A percentile compares a stretch with the other conserved stretches of the same genome.
Conservation (phyloP, 2,797 vertebrate genomes). For the Ceryle rudis region DNA sequence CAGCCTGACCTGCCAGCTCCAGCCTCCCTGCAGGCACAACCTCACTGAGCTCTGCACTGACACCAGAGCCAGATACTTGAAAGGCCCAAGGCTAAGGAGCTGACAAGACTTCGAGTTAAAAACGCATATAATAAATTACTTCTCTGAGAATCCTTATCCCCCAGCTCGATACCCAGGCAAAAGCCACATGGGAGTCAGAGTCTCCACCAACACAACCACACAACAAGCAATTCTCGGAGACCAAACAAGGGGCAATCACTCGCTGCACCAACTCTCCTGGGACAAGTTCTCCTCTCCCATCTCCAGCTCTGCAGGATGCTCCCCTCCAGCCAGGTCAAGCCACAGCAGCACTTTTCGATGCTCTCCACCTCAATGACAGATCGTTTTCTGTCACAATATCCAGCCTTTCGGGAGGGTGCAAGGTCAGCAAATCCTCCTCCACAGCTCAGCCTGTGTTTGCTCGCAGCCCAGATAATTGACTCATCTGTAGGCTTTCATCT, state of each 20-base stretch:
- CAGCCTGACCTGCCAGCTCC: background rate
- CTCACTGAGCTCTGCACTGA: background rate
- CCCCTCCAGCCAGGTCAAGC: background rate
- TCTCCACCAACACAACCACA: background rate
- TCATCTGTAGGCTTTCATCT: background rate
- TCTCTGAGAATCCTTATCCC: too few relatives aligned
- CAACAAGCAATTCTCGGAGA: background rate
- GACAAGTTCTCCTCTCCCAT: background rate
- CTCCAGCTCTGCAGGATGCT: rapidly evolving
- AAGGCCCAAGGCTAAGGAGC: background rate
- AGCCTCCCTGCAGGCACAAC: background rate
- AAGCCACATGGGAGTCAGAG: background rate
- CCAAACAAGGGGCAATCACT: background rate
- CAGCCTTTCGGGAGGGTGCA: background rate
- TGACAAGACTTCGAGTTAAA: background rate
- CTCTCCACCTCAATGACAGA: background rate
- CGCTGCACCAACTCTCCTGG: background rate
- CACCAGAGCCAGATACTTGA: background rate
- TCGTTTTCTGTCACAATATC: background rate
- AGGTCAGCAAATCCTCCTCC: conserved; percentile 23
- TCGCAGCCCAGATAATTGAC: background rate
- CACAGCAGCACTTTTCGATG: background rate
- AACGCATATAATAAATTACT: background rate
- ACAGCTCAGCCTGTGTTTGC: rapidly evolving
- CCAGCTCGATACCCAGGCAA: background rate